These are phyloP conservation scores for Bambusicola thoracicus DNA, from an alignment of 2,113 vertebrate genomes.

Conservation along the genomic window DNA sequence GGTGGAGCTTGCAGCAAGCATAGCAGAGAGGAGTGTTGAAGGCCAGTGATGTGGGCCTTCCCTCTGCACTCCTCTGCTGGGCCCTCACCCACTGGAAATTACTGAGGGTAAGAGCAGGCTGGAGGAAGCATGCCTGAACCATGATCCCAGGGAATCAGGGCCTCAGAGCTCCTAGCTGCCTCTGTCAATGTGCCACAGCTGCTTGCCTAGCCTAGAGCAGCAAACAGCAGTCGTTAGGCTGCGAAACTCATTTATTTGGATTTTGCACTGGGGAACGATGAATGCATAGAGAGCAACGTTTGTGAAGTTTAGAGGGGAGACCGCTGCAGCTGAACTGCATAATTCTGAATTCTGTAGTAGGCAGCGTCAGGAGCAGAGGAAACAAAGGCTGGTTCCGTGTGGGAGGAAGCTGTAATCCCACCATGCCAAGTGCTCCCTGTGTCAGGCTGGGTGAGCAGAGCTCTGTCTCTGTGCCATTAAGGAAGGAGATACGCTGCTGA, in stretches of 20 bases:
- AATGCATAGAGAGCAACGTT: neutral
- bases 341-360: neutral
- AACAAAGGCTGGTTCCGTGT: neutral
- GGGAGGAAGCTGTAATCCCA: neutral
- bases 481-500: conserved; percentile 34
- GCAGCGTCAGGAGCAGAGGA: neutral
- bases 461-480: neutral
- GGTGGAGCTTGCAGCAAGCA: neutral
- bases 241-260: neutral
- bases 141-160: neutral
- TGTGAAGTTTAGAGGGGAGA: neutral
- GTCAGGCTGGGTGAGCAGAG: neutral
- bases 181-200: neutral
- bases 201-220: neutral
- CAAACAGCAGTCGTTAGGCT: neutral
- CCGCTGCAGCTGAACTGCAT: neutral
- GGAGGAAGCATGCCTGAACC: neutral
- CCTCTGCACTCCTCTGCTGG: fast-evolving
- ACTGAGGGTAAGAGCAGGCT: neutral
- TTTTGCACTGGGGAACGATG: neutral
- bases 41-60: neutral
- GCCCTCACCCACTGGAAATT: neutral
- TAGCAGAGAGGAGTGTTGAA: neutral
- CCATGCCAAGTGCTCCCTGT: fast-evolving
- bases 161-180: neutral